Evolutionary conservation across 1,140 invertebrate genomes (phyloP).

Genomic region (Pseudoatta argentina): DNA sequence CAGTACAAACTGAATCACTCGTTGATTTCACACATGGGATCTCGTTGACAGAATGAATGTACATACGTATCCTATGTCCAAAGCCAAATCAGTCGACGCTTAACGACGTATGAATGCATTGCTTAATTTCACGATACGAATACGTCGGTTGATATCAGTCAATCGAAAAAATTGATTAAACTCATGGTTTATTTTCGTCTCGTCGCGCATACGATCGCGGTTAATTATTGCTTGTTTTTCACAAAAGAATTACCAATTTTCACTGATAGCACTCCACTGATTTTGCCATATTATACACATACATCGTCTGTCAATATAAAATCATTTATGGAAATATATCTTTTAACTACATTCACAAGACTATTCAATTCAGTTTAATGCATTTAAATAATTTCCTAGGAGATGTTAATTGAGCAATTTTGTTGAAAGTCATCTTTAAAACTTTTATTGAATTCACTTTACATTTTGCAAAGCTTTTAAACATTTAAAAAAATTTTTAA

Average conservation of each 20-base stretch:
- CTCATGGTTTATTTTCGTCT: conserved; percentile 32
- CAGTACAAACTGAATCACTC: conserved; percentile 52
- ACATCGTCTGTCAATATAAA: neutral
- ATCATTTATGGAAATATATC: conserved; percentile 39
- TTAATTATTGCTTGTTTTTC: conserved; percentile 42
- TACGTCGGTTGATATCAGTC: conserved; percentile 36
- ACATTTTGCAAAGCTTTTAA: conserved; percentile 1
- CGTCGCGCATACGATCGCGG: conserved; percentile 8
- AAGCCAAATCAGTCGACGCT: conserved; percentile 51
- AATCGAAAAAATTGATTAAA: conserved; percentile 49
- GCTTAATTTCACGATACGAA: conserved; percentile 51
- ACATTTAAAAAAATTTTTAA: neutral
- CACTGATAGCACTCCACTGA: neutral
- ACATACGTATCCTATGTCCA: conserved; percentile 25
- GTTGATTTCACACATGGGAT: conserved; percentile 61
- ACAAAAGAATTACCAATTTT: conserved; percentile 13
- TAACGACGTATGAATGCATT: conserved; percentile 57
- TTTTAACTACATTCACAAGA: neutral
- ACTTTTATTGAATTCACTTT: conserved; percentile 36
- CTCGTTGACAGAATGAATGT: conserved; percentile 56
- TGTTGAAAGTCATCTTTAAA: conserved; percentile 3
- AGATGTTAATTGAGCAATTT: conserved; percentile 24
- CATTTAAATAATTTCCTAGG: conserved; percentile 27
- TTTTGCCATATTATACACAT: neutral
- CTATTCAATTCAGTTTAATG: neutral